Evolutionary conservation across 2,113 vertebrate genomes (phyloP), one percentile per base, ranked within the genome.

Genomic region (Motacilla tschutschensis): DNA sequence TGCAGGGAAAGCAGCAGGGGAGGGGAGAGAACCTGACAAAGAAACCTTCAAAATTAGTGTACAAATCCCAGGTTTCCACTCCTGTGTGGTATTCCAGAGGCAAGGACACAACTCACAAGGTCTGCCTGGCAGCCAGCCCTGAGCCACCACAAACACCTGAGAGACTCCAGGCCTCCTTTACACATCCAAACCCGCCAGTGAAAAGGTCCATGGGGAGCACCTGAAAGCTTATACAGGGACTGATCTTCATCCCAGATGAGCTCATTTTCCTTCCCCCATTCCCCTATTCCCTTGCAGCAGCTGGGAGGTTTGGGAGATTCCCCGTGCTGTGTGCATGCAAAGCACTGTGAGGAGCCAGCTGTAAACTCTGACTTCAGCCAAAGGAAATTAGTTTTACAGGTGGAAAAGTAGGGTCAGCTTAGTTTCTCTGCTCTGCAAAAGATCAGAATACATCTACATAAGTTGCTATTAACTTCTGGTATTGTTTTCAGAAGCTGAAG

Each of bases 121-220:
- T 5, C 48, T 33, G 51, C 20, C 70, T n/a, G 75, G 44, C 66
- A 62, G 14, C 9, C 10, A 1, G 57, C 28, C 50, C 50, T 10
- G 21, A 22, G 40, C 28, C 12, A 9, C n/a, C 9, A 20, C 8
- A n/a, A 48, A 54, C 3, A 0, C 35, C 47, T 62, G n/a, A 21
- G 6, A 20, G 20, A 3, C 35, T 50, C 47, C 12, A 10, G 38
- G 25, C 22, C 4, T 43, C 58, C 46, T 24, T 35, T 14, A 10
- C 9, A 12, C 55, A 18, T 10, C 20, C 0, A 0, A 76, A 54
- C 29, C 35, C 1, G 0, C 5, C 0, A 0, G 13, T 12, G 11
- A 47, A 55, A 31, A 25, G 13, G 8, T 43, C 66, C 4, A 1
- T 2, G 12, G 53, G 44, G 24, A 82, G 7, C 18, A 26, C 53